phyloP scores from a whole-genome alignment of 1,140 invertebrate species.

The Aphidius ervi region DNA sequence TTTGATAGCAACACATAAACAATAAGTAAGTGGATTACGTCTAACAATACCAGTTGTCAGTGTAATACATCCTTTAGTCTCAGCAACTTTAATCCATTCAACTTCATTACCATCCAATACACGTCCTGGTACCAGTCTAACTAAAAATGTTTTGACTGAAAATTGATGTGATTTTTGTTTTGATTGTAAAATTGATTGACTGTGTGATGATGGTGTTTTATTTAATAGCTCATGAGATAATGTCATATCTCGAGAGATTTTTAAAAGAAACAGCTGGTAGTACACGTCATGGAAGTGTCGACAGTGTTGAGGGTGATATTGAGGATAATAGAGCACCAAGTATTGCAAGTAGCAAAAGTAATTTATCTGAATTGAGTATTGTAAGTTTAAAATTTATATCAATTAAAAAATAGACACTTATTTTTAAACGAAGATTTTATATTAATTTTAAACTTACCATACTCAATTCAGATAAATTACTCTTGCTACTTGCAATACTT shows the following conservation, averaged over 20 bases:
- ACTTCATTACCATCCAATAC: constrained; percentile 92
- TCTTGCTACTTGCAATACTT: constrained; percentile 77
- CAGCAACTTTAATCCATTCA: constrained; percentile 93
- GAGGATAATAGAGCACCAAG: constrained; percentile 74
- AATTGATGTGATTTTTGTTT: constrained; percentile 90
- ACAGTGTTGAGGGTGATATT: constrained; percentile 72
- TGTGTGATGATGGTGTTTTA: constrained; percentile 44
- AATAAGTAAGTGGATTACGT: constrained; percentile 61
- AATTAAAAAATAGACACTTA: background rate
- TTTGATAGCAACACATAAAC: constrained; percentile 92
- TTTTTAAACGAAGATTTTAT: constrained; percentile 1
- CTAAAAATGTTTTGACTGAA: constrained; percentile 86
- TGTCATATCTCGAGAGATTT: constrained; percentile 74
- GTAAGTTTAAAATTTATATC: constrained; percentile 56
- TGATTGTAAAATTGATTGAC: constrained; percentile 47
- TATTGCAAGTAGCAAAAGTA: constrained; percentile 77
- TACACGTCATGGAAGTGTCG: constrained; percentile 60
- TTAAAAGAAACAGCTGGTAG: constrained; percentile 60
- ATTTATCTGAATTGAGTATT: constrained; percentile 74
- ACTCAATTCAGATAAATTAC: constrained; percentile 75
- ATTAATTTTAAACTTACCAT: constrained; percentile 58
- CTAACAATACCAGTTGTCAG: constrained; percentile 70
- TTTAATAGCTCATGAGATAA: constrained; percentile 51
- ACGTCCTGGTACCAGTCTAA: constrained; percentile 87
- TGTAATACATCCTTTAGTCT: constrained; percentile 82